These are phyloP conservation scores for Eudasyphora cyanicolor DNA, from an alignment of 2,888 invertebrate genomes.

Conservation along the genomic window DNA sequence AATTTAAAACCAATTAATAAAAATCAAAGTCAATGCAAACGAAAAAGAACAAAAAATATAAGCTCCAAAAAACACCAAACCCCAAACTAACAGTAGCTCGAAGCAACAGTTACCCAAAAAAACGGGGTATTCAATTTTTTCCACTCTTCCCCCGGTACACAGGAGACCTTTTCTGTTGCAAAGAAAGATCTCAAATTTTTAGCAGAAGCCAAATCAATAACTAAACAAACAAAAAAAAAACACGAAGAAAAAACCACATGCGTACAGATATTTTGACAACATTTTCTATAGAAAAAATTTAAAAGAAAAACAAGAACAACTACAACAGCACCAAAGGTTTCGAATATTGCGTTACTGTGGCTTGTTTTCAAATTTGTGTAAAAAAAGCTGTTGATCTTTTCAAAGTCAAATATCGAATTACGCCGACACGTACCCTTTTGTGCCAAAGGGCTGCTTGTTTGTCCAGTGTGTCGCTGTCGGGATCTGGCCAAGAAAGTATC, in stretches of 20 bases:
- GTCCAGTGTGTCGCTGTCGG: not conserved
- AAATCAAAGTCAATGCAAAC: conserved; percentile 62
- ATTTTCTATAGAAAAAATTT: conserved; percentile 29
- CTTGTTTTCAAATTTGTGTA: not conserved
- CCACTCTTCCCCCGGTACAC: not conserved
- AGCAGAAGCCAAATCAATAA: conserved; percentile 75
- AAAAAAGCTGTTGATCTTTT: conserved; percentile 69
- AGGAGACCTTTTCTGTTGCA: not conserved
- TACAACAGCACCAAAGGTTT: not conserved
- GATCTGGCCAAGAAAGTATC: conserved; percentile 47
- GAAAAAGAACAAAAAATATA: not conserved
- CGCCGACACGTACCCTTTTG: conserved; percentile 69
- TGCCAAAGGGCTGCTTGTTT: not conserved
- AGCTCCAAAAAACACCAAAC: conserved; percentile 15
- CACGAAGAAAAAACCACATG: conserved; percentile 47
- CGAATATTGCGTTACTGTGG: not conserved
- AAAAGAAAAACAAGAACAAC: conserved; percentile 29
- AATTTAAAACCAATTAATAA: conserved; percentile 68
- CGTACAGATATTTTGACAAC: conserved; percentile 53
- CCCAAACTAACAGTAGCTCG: conserved; percentile 56
- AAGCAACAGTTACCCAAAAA: conserved; percentile 19
- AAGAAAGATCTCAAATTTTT: conserved; percentile 48
- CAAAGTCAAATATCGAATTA: conserved; percentile 73
- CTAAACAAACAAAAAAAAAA: conserved; percentile 60
- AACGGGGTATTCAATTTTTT: conserved; percentile 45